phyloP scores from a whole-genome alignment of 2,113 vertebrate genomes.

The Nothoprocta perdicaria region DNA sequence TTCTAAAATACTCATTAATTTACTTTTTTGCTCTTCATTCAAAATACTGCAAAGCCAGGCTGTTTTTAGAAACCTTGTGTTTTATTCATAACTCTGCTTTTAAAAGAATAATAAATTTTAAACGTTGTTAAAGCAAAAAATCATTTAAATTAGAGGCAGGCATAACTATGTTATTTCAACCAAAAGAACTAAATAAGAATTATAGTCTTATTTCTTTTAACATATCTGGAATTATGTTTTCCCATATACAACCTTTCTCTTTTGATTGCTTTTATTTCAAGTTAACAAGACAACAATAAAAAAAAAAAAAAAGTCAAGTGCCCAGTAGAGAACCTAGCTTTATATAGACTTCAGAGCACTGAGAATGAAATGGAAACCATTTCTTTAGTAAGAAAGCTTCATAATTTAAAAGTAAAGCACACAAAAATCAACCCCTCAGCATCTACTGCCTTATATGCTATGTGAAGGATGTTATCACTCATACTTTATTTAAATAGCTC shows the following conservation, averaged over 20 bases:
- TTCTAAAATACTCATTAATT: not conserved
- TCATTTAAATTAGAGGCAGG: not conserved
- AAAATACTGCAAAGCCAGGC: not conserved
- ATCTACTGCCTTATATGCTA: constrained; percentile 5
- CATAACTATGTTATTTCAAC: not conserved
- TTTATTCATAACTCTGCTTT: constrained; percentile 14
- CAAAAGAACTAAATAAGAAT: not conserved
- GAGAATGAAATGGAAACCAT: not conserved
- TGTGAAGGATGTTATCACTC: constrained; percentile 8
- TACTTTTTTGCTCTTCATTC: not conserved
- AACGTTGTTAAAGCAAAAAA: constrained; percentile 13
- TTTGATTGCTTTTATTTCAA: not conserved
- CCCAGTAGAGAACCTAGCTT: not conserved
- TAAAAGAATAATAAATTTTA: not conserved
- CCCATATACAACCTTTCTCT: not conserved
- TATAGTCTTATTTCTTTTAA: constrained; percentile 14
- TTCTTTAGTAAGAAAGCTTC: not conserved
- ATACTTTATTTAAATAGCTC: constrained; percentile 36
- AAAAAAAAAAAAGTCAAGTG: not conserved
- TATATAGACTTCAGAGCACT: not conserved
- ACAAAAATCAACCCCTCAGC: constrained; percentile 24
- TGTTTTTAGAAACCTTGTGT: not conserved
- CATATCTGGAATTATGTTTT: not conserved
- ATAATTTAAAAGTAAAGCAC: constrained; percentile 4
- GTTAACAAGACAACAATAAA: not conserved